Percentiles rank a stretch among this genome's conserved stretches.
These are phyloP conservation scores for Lineus longissimus DNA, from an alignment of 1,140 invertebrate species.

Conservation along the genomic window DNA sequence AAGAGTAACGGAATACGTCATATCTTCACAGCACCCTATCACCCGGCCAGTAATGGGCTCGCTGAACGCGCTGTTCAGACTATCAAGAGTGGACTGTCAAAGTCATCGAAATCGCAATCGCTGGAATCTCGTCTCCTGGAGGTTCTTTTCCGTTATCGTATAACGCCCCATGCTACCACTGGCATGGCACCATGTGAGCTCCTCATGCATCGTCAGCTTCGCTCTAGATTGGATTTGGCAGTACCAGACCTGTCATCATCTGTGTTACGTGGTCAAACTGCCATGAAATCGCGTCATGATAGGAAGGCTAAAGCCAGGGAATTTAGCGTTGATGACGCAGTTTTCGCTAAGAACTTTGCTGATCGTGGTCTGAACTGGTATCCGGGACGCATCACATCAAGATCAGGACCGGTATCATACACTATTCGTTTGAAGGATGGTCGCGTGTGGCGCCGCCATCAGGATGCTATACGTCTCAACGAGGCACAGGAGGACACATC, in stretches of 20 bases:
- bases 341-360: conserved; percentile 4
- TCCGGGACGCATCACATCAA: not conserved
- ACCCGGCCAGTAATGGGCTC: conserved; percentile 32
- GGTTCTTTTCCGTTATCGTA: conserved; percentile 12
- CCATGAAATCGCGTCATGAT: conserved; percentile 7
- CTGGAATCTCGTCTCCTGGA: not conserved
- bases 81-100: conserved; percentile 13
- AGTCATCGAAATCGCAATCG: not conserved
- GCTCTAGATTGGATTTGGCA: conserved; percentile 15
- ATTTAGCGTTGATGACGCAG: not conserved
- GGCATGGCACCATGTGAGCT: conserved; percentile 19
- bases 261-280: conserved; percentile 1
- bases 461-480: not conserved
- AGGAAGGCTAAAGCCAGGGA: not conserved
- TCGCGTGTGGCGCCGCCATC: not conserved
- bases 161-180: conserved; percentile 18
- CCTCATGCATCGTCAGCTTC: conserved; percentile 11
- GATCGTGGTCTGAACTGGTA: not conserved
- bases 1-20: conserved; percentile 32
- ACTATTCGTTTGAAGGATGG: conserved; percentile 1
- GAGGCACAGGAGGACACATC: too few relatives aligned
- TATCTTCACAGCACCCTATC: conserved; percentile 24
- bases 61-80: conserved; percentile 19
- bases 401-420: conserved; percentile 4
- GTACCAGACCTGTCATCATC: conserved; percentile 11